These are phyloP conservation scores for Byasa hedistus DNA, from an alignment of 2,888 invertebrate species.

Conservation along the genomic window DNA sequence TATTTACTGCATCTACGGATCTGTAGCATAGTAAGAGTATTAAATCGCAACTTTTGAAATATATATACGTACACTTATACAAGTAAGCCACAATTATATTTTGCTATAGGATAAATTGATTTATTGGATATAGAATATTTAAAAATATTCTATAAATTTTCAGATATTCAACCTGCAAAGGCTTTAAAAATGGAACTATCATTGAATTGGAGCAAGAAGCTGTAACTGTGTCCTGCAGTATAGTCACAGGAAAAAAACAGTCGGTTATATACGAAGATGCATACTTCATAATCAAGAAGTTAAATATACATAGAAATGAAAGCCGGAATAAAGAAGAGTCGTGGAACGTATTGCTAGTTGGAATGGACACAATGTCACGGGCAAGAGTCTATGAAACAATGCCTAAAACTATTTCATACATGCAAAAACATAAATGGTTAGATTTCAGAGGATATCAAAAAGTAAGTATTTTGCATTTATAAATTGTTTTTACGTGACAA, in stretches of 20 bases:
- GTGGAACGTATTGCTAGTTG: slow-evolving; percentile 85
- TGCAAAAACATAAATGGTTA: slow-evolving; percentile 84
- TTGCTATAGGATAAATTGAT: no score
- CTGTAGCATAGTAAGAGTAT: no score
- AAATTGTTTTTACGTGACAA: slow-evolving; percentile 2
- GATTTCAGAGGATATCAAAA: slow-evolving; percentile 86
- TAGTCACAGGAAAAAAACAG: slow-evolving; percentile 24
- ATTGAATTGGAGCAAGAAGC: slow-evolving; percentile 45
- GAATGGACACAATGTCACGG: slow-evolving; percentile 91
- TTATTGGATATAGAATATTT: no score
- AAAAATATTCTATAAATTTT: slow-evolving; percentile 27
- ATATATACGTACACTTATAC: no score
- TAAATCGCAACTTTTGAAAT: no score
- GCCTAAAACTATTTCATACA: slow-evolving; percentile 84
- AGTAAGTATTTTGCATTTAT: slow-evolving; percentile 46
- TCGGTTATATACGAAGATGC: slow-evolving; percentile 47
- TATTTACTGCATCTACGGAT: no score
- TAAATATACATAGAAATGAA: slow-evolving; percentile 13
- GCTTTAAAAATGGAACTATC: slow-evolving; percentile 44
- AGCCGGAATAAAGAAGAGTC: slow-evolving; percentile 19
- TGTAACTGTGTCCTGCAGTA: slow-evolving; percentile 47
- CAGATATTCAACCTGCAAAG: slow-evolving; percentile 47
- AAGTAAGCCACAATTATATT: no score
- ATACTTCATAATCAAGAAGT: slow-evolving; percentile 49
- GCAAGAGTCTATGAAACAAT: slow-evolving; percentile 87